Base-by-base conservation (phyloP, 1,140 invertebrate genomes). In the Calliopsis andreniformis region DNA sequence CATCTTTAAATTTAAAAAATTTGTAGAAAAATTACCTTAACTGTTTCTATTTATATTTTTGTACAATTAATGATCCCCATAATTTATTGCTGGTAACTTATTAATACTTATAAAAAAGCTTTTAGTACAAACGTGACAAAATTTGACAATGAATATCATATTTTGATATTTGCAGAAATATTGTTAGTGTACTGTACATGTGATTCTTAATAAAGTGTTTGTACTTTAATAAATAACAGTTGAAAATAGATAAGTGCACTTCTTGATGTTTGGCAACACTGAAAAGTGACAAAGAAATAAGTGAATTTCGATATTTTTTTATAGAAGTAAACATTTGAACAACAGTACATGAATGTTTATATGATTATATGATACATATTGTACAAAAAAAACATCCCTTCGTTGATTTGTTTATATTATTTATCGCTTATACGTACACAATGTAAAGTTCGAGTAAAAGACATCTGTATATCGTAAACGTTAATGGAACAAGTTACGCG, bases 321-420 rank as follows among this genome's bases (percentile, higher is more conserved):
- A 45, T 35, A 18, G 20, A 67, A 56, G 23, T 76, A 61, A 85
- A 83, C 56, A 79, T 79, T 61, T 67, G 69, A 78, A 67, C 82
- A 86, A 79, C 73, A 85, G 45, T 79, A 84, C 70, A 73, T 59
- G 67, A 80, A 59, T 80, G 49, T 85, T 76, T 70, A 83, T 56
- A 23, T 71, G 78, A 83, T 86, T 80, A 85, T 84, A 86, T 87
- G 69, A 86, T 87, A 86, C 82, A 87, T 84, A 86, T 84, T 87
- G 84, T 87, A 87, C 85, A 87, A 87, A 87, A 82, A 79, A 59
- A 86, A 84, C 84, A 82, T 86, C 86, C 86, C 79, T 79, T 86
- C 76, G 64, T 76, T 79, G 84, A 79, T 87, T 79, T 62, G 39
- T 75, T 83, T 87, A 59, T 77, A 73, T 86, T 78, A 70, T 59